Evolutionary conservation across 2,797 vertebrate species (phyloP).

Genomic region (Esox masquinongy): DNA sequence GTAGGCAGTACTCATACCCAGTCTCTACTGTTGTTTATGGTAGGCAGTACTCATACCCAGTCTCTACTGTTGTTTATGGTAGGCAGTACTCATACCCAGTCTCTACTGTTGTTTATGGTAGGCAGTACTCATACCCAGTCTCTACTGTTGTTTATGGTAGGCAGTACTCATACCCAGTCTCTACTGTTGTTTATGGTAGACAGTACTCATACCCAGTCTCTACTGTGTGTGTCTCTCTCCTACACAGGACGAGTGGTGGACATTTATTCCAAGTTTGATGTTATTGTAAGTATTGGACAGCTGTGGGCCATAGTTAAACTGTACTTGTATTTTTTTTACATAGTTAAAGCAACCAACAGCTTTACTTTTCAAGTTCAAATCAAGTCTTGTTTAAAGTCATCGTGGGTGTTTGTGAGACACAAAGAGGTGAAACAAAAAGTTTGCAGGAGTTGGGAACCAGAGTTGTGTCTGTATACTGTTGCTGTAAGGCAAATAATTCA

Average conservation of each 20-base stretch:
- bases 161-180: no score
- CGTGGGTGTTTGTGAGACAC: constrained; percentile 22
- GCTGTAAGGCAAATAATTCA: not conserved
- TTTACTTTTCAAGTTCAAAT: not conserved
- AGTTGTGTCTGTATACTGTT: not conserved
- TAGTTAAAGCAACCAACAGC: no score
- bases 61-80: no score
- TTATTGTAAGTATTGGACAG: constrained; percentile 87
- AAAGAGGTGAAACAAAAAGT: not conserved
- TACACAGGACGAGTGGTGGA: constrained; percentile 90
- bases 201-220: no score
- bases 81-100: no score
- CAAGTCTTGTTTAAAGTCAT: not conserved
- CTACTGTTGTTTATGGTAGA: no score
- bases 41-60: no score
- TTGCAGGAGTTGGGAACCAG: not conserved
- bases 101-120: no score
- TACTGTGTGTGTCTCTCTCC: constrained; percentile 29
- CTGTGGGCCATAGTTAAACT: not conserved
- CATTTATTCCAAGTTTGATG: constrained; percentile 98
- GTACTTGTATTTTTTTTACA: not conserved
- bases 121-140: no score
- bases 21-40: no score
- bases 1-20: no score
- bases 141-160: no score